Conservation (phyloP, 2,797 vertebrate genomes). For the Thalassophryne amazonica region DNA sequence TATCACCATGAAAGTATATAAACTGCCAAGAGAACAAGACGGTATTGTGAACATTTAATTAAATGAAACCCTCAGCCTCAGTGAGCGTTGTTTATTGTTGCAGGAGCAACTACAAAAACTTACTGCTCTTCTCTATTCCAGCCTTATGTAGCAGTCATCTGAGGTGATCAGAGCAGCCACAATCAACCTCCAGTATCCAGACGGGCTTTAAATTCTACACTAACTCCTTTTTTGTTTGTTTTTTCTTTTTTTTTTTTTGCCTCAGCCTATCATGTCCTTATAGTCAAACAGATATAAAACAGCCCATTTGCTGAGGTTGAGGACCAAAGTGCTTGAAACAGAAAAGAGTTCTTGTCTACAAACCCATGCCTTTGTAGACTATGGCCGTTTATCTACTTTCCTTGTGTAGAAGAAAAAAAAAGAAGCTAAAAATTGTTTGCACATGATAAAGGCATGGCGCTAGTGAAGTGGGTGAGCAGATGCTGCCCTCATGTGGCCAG, state of each 20-base stretch:
- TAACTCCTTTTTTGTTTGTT: not conserved
- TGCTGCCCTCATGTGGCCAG: conserved; percentile 67
- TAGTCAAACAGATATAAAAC: conserved; percentile 28
- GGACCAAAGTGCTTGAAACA: conserved; percentile 13
- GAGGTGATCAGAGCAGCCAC: not conserved
- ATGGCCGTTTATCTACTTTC: conserved; percentile 8
- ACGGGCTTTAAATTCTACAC: not conserved
- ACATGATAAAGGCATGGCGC: not conserved
- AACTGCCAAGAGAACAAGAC: not conserved
- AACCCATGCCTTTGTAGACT: conserved; percentile 9
- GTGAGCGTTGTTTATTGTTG: not conserved
- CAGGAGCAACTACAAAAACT: not conserved
- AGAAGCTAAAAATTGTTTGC: not conserved
- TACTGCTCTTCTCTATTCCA: no score
- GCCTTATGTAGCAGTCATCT: not conserved
- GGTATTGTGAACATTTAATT: not conserved
- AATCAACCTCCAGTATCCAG: not conserved
- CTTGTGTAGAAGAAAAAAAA: not conserved
- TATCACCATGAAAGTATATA: not conserved
- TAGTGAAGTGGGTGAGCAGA: not conserved
- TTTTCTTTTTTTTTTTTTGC: not conserved
- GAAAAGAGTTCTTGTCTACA: conserved; percentile 3
- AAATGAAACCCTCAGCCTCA: no score
- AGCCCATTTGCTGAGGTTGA: conserved; percentile 18
- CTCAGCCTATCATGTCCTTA: not conserved